These are phyloP conservation scores for Agonopterix subpropinquella DNA, from an alignment of 2,888 invertebrate genomes.

Conservation along the genomic window DNA sequence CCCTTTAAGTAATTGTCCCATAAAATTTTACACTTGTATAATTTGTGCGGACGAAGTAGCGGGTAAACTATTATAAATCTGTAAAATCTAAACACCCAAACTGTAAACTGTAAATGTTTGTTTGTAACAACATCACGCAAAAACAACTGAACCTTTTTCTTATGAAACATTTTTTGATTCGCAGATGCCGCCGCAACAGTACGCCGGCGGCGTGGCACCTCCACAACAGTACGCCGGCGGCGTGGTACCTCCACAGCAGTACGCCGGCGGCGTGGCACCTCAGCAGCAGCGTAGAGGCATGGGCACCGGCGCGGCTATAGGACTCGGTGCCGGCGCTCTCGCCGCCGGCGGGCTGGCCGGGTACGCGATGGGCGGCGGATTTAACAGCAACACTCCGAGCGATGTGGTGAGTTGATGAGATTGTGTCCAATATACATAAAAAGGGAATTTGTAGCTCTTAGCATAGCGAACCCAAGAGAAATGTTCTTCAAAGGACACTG, in stretches of 20 bases:
- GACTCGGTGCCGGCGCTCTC: conserved; percentile 73
- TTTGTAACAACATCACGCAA: too few species aligned
- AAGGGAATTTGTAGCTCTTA: too few species aligned
- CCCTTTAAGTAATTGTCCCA: too few species aligned
- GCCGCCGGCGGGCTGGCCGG: conserved; percentile 73
- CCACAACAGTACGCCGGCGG: not conserved
- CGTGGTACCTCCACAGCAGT: conserved; percentile 16
- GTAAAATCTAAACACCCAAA: too few species aligned
- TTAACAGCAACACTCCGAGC: conserved; percentile 38
- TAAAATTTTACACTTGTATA: too few species aligned
- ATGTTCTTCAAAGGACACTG: too few species aligned
- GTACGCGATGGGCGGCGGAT: conserved; percentile 72
- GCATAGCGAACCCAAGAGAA: too few species aligned
- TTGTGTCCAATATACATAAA: not conserved
- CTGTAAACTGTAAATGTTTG: too few species aligned
- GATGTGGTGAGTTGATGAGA: conserved; percentile 29
- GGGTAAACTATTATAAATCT: too few species aligned
- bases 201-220: not conserved
- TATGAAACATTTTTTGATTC: not conserved
- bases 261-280: not conserved
- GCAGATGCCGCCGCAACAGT: not conserved
- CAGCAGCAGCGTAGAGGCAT: conserved; percentile 33
- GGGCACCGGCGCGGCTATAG: conserved; percentile 60
- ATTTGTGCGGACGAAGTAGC: too few species aligned
- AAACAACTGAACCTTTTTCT: not conserved